A percentile compares a stretch with the other conserved stretches of the same genome.
phyloP scores from a whole-genome alignment of 2,797 vertebrate species.

The Tapera naevia region DNA sequence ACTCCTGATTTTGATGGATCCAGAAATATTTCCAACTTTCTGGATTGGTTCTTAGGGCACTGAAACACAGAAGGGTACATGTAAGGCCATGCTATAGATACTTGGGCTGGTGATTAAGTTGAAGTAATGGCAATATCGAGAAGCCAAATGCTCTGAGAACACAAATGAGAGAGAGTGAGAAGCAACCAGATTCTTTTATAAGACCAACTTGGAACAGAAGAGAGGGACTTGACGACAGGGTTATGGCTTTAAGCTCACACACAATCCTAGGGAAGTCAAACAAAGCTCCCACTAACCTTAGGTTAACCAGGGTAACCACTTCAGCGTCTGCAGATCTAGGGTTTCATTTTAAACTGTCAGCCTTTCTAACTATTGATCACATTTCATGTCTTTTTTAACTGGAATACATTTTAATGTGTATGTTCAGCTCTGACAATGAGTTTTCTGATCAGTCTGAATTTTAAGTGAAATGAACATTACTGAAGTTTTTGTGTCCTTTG shows the following conservation, averaged over 20 bases:
- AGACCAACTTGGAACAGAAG: not conserved
- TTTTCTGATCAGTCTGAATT: conserved; percentile 7
- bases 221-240: not conserved
- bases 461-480: not conserved
- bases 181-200: not conserved
- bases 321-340: not conserved
- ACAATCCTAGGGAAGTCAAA: not conserved
- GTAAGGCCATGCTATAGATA: not conserved
- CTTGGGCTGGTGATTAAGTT: not conserved
- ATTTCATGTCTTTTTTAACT: not conserved
- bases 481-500: conserved; percentile 28
- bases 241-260: not conserved
- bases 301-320: not conserved
- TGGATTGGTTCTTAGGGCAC: conserved; percentile 34
- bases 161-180: not conserved
- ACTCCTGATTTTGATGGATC: conserved; percentile 66
- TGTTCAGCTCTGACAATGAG: conserved; percentile 14
- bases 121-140: not conserved
- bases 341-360: not conserved
- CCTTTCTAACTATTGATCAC: not conserved
- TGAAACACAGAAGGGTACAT: conserved; percentile 17
- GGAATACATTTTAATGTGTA: not conserved
- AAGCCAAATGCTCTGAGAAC: not conserved
- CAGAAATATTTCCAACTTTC: conserved; percentile 54
- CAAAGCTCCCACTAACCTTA: not conserved